Conservation (phyloP, 2,797 vertebrate species). For the Otolemur crassicaudatus region DNA sequence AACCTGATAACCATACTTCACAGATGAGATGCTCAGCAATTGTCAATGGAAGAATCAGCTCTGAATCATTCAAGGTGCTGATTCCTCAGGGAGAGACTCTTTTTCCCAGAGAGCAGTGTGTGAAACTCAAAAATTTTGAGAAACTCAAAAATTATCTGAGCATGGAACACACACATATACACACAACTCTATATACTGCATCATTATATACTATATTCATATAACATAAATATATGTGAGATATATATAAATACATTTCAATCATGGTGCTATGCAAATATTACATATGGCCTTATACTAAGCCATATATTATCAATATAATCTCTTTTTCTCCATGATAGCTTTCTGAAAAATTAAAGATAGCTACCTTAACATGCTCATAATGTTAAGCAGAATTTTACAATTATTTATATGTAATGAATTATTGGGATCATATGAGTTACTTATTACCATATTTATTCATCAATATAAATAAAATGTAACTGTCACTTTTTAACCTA, state of each 20-base stretch:
- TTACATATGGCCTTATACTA: background rate
- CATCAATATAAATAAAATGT: background rate
- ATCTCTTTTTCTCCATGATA: background rate
- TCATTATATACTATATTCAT: background rate
- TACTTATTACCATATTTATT: background rate
- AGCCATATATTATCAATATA: background rate
- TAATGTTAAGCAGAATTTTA: background rate
- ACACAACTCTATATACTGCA: background rate
- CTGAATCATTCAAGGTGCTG: background rate
- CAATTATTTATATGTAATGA: background rate
- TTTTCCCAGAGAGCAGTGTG: slow-evolving; percentile 55
- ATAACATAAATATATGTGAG: background rate
- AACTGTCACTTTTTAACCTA: background rate
- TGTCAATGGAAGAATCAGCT: slow-evolving; percentile 47
- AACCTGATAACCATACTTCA: slow-evolving; percentile 78
- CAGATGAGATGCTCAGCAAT: slow-evolving; percentile 53
- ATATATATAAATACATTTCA: background rate
- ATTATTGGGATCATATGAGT: background rate
- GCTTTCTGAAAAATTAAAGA: background rate
- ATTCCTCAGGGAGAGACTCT: slow-evolving; percentile 1
- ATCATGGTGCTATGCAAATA: background rate
- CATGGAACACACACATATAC: background rate
- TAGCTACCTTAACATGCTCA: background rate
- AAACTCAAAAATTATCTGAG: background rate
- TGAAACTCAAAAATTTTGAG: background rate